Base-by-base conservation (phyloP, 2,113 vertebrate species). In the human (Homo sapiens) region DNA sequence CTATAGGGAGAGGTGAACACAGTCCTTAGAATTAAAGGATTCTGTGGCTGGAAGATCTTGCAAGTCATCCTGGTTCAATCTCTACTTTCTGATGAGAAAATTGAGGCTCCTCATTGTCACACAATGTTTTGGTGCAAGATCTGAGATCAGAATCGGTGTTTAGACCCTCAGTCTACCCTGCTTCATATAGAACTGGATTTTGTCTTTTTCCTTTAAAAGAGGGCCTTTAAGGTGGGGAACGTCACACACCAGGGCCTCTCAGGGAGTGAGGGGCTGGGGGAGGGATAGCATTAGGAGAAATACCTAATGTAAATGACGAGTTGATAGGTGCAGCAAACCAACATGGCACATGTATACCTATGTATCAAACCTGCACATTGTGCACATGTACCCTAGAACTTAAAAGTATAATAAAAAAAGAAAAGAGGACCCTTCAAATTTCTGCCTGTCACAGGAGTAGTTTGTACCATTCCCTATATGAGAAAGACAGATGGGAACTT, bases 391-490 rank as follows among this genome's bases (percentile, higher is more conserved):
- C 18, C 52, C 52, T 55, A 55, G 18, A 55, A 55, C 18, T 55
- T 55, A 55, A 55, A 55, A 55, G 52, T 7, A 55, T 55, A 55
- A 55, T 55, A 55, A 55, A 8, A 55, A 2, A 55, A 20, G 80
- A 18, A 76, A 95, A 93, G 17, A 61, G 45, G 8, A 8, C 13
- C n/a, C 59, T 95, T 89, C 55, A 89, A 43, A 17, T 86, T 78
- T 70, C 72, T 79, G 40, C 91, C 80, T 59, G 22, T 89, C 52
- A 89, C 23, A 30, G 48, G 14, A n/a, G 23, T 93, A 50, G 50
- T 64, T 94, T 95, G 86, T 38, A 93, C 73, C 92, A 93, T 83
- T 96, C 68, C 79, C 68, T 96, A 23, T 52, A 73, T 3, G 57
- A 59, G 82, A 96, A 96, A 89, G 64, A 79, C 45, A 96, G 50